phyloP scores from a whole-genome alignment of 2,113 vertebrate species.

The Corythornis madagascariensis region DNA sequence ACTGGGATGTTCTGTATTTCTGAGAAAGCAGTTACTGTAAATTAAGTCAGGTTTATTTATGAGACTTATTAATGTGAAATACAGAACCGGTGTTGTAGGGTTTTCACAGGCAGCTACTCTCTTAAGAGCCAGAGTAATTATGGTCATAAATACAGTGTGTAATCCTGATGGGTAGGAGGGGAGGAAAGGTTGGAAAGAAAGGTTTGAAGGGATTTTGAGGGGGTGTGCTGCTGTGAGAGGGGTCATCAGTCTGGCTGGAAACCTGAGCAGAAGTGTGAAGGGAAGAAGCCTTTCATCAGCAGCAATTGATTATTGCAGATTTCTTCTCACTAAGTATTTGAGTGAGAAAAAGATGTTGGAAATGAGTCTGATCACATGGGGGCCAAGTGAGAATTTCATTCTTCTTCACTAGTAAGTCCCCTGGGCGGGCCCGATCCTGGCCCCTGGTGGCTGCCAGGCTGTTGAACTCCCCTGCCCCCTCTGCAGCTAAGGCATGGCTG shows the following conservation, averaged over 20 bases:
- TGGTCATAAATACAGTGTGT: constrained; percentile 32
- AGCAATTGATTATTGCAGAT: not conserved
- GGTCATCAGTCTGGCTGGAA: not conserved
- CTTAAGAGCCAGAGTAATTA: constrained; percentile 35
- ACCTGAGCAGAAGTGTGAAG: not conserved
- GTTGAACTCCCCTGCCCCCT: not conserved
- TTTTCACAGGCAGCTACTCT: constrained; percentile 13
- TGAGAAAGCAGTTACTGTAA: constrained; percentile 12
- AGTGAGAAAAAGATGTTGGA: not conserved
- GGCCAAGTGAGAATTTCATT: accelerated
- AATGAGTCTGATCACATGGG: not conserved
- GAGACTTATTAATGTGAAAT: constrained; percentile 51
- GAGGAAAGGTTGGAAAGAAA: not conserved
- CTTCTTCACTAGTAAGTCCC: not conserved
- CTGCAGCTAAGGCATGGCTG: not conserved
- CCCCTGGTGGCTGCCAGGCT: not conserved
- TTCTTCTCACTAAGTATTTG: not conserved
- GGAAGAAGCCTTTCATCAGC: not conserved
- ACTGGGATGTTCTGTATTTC: not conserved
- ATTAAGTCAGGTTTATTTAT: constrained; percentile 52
- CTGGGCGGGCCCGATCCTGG: not conserved
- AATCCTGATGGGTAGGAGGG: not conserved
- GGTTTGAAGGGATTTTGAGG: not conserved
- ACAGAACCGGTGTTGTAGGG: not conserved
- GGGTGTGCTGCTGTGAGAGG: not conserved